Evolutionary conservation across 2,797 vertebrate species (phyloP), one percentile per base, ranked within the genome.

Genomic region (Pseudotriccus pelzelni): DNA sequence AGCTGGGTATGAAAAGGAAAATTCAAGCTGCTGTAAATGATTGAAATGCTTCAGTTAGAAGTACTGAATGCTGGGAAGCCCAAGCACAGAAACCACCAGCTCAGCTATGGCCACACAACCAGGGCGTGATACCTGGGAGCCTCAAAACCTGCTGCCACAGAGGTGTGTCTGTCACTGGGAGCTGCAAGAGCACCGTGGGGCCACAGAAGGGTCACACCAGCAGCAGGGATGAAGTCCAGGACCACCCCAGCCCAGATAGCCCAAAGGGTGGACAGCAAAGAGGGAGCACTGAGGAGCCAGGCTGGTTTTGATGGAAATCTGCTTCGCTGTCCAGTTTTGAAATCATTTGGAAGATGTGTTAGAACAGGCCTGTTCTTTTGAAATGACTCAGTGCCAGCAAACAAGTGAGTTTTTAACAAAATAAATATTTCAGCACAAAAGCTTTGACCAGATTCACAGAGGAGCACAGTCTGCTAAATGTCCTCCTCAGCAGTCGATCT

Each of bases 401-500:
- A 91, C 36, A 84, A 92, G 91, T 14, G 30, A 83, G 56, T 67
- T 93, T 82, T 89, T 62, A 92, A 72, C 36, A 9, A 89, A 72
- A 83, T 34, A 91, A 90, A 83, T 77, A 34, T 80, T 92, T 85
- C 87, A 77, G 89, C 75, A 93, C 75, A 85, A 93, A 88, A 96
- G 53, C 25, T 92, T 78, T 94, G 84, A 89, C 87, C 93, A 93
- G 79, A 87, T 82, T 89, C 64, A 81, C 70, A 87, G 75, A 94
- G 64, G 53, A 96, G 41, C 32, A n/a, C 66, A 79, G 86, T 62
- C 89, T 92, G 84, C 58, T 94, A 43, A 84, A 83, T 0, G 0
- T 70, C 81, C n/a, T 87, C 64, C 68, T 85, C 63, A 78, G 53
- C 85, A 75, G 43, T 50, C 6, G 1, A 30, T 74, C 64, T 63